phyloP scores from a whole-genome alignment of 2,113 vertebrate species.

The Fregetta grallaria region DNA sequence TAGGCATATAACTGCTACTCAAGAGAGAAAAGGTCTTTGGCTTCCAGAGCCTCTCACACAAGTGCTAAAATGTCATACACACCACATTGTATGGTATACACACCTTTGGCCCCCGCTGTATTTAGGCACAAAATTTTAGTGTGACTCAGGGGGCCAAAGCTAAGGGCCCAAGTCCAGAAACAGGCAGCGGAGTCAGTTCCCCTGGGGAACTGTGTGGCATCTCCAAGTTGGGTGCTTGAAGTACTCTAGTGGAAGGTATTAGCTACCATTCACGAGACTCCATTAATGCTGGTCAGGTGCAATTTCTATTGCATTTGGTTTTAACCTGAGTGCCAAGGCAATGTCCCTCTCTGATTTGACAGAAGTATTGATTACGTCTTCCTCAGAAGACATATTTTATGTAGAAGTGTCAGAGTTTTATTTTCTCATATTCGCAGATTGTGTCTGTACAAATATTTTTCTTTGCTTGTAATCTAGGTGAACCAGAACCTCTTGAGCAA shows the following conservation, averaged over 20 bases:
- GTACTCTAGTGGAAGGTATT: background rate
- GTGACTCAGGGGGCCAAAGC: background rate
- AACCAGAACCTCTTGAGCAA: constrained; percentile 90
- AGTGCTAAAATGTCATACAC: background rate
- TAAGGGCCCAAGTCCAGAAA: background rate
- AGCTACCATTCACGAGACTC: background rate
- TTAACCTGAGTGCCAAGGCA: background rate
- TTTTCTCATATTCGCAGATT: background rate
- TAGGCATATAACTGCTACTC: background rate
- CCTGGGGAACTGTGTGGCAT: background rate
- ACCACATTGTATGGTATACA: too few species aligned
- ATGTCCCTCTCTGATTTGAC: background rate
- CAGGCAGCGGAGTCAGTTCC: background rate
- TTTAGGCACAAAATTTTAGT: background rate
- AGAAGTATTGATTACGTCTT: background rate
- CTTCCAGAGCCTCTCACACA: background rate
- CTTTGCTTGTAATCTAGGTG: constrained; percentile 74
- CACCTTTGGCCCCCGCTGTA: background rate
- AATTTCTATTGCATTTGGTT: background rate
- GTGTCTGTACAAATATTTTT: background rate
- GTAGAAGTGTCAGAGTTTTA: background rate
- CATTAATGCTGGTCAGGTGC: fast-evolving
- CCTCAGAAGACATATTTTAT: background rate
- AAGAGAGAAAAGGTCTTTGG: background rate
- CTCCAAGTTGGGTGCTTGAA: background rate